These are phyloP conservation scores for Microtus ochrogaster DNA, from an alignment of 2,113 vertebrate species.

Conservation along the genomic window DNA sequence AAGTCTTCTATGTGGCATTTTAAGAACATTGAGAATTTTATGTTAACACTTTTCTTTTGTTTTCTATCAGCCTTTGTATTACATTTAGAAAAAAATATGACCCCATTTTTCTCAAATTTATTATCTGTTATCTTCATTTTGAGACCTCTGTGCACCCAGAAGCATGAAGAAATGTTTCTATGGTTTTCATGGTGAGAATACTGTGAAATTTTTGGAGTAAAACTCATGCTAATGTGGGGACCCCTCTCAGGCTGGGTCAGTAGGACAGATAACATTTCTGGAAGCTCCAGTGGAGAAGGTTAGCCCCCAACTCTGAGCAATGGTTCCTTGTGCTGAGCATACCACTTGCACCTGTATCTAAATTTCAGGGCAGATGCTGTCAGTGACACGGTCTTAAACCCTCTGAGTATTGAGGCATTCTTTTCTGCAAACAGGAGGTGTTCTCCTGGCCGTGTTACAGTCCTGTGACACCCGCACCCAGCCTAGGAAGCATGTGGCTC, in stretches of 20 bases:
- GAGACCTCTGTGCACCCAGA: not conserved
- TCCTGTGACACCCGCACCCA: not conserved
- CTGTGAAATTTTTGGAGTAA: not conserved
- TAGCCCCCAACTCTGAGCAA: too few species aligned
- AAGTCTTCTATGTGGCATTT: not conserved
- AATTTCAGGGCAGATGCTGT: too few species aligned
- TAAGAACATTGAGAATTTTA: not conserved
- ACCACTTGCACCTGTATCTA: not conserved
- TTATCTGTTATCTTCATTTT: not conserved
- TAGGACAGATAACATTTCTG: too few species aligned
- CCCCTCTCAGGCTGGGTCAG: not conserved
- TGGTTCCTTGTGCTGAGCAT: too few species aligned
- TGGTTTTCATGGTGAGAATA: not conserved
- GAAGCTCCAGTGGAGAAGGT: not conserved
- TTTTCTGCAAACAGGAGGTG: not conserved
- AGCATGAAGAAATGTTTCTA: not conserved
- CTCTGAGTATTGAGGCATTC: not conserved
- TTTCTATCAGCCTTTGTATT: not conserved
- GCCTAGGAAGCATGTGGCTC: rapidly evolving
- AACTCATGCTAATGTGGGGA: not conserved
- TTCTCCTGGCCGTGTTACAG: too few species aligned
- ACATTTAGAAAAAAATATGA: not conserved
- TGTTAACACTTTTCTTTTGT: not conserved
- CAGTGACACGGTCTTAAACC: not conserved
- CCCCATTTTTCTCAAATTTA: not conserved